These are phyloP conservation scores for Meandrina meandrites DNA, from an alignment of 92 coral and sea anemone genomes.

Conservation along the genomic window DNA sequence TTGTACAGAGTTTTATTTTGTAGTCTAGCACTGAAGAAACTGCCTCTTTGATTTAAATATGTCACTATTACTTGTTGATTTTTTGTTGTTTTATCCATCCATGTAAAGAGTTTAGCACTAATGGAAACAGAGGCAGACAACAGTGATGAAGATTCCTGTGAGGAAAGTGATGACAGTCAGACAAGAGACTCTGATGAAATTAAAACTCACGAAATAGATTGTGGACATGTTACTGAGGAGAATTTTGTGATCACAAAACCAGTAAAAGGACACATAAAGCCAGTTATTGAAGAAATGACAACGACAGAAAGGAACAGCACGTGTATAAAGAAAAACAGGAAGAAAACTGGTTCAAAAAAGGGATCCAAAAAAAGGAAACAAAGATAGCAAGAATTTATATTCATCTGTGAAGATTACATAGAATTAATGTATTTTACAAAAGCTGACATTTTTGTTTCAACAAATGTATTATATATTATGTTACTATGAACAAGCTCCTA, in stretches of 20 bases:
- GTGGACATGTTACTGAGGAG: conserved; percentile 69
- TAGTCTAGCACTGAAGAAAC: too few species aligned
- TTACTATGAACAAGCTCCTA: not conserved
- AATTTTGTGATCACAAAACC: conserved; percentile 67
- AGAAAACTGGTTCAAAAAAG: conserved; percentile 11
- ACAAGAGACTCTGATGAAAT: conserved; percentile 49
- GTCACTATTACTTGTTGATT: not conserved
- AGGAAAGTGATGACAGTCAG: conserved; percentile 48
- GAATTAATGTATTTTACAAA: not conserved
- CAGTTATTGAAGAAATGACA: conserved; percentile 70
- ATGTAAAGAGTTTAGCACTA: conserved; percentile 66
- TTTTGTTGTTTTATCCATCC: not conserved
- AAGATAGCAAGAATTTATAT: conserved; percentile 11
- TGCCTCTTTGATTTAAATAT: too few species aligned
- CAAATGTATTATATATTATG: not conserved
- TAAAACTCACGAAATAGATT: conserved; percentile 51
- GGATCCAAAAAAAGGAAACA: conserved; percentile 9
- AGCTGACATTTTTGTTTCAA: not conserved
- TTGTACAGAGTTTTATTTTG: too few species aligned
- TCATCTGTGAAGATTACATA: not conserved
- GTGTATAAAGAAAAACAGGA: conserved; percentile 18
- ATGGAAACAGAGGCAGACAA: conserved; percentile 62
- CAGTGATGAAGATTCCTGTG: conserved; percentile 36
- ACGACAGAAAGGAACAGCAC: not conserved
- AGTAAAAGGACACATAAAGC: conserved; percentile 48